Conservation (phyloP, 2,888 invertebrate genomes). For the Candidula unifasciata region DNA sequence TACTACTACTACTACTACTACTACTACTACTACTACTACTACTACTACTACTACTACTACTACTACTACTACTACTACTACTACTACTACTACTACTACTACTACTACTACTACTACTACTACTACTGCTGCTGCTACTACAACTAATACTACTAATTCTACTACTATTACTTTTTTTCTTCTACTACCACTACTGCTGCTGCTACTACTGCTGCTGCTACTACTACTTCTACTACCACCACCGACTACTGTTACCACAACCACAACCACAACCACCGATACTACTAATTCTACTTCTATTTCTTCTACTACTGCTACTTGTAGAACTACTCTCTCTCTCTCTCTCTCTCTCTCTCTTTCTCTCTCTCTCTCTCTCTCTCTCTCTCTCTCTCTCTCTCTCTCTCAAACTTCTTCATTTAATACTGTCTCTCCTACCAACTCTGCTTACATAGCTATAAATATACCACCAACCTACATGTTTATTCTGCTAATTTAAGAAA, state of each 20-base stretch:
- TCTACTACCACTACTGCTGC: neutral
- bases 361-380: neutral
- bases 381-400: neutral
- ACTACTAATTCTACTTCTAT: slow-evolving; percentile 19
- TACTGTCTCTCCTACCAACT: neutral
- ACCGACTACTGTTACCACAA: no score
- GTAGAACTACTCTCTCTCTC: slow-evolving; percentile 14
- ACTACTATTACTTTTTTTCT: neutral
- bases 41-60: slow-evolving; percentile 4
- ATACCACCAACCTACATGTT: no score
- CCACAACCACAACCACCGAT: neutral
- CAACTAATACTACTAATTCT: neutral
- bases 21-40: slow-evolving; percentile 1
- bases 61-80: neutral
- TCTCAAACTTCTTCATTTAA: neutral
- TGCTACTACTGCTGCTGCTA: slow-evolving; percentile 12
- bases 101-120: neutral
- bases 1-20: neutral
- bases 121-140: neutral
- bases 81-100: neutral
- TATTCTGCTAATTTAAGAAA: no score
- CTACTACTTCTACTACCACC: slow-evolving; percentile 13
- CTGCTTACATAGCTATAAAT: no score
- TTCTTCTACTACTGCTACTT: slow-evolving; percentile 12
- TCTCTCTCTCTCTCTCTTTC: neutral